phyloP scores from a whole-genome alignment of 2,888 invertebrate species.

The Noctua janthina region DNA sequence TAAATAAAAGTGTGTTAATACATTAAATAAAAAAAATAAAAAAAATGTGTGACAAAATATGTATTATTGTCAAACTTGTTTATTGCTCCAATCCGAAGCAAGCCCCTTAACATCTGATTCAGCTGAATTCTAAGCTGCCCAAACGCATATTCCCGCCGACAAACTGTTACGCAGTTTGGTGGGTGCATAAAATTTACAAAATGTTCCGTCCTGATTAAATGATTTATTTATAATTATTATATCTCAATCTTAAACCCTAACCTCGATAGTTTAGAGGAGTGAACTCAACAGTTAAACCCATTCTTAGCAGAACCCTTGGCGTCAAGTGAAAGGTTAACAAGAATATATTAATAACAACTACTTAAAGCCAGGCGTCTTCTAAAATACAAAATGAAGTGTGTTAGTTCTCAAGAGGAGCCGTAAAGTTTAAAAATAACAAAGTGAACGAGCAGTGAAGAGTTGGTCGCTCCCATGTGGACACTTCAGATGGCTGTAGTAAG shows the following conservation, averaged over 20 bases:
- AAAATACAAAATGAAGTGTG: slow-evolving; percentile 36
- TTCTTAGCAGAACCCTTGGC: slow-evolving; percentile 5
- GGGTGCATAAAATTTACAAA: too few relatives aligned
- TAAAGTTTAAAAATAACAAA: slow-evolving; percentile 58
- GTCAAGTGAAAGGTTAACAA: slow-evolving; percentile 3
- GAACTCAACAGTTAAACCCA: slow-evolving; percentile 9
- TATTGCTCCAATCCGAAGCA: background rate
- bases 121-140: background rate
- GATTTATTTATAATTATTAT: too few relatives aligned
- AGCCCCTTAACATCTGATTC: background rate
- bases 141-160: too few relatives aligned
- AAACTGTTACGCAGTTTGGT: too few relatives aligned
- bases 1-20: background rate
- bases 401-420: slow-evolving; percentile 28
- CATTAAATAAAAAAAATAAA: background rate
- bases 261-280: slow-evolving; percentile 25
- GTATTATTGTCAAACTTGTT: background rate
- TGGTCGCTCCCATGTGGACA: slow-evolving; percentile 39
- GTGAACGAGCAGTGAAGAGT: slow-evolving; percentile 38
- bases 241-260: slow-evolving; percentile 12
- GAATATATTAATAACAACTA: slow-evolving; percentile 37
- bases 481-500: slow-evolving; percentile 23
- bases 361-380: slow-evolving; percentile 26
- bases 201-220: too few relatives aligned
- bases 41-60: background rate